Percentiles rank a stretch among this genome's conserved stretches.
Evolutionary conservation across 2,113 vertebrate genomes (phyloP).

Genomic region (Phylloscopus trochiloides): DNA sequence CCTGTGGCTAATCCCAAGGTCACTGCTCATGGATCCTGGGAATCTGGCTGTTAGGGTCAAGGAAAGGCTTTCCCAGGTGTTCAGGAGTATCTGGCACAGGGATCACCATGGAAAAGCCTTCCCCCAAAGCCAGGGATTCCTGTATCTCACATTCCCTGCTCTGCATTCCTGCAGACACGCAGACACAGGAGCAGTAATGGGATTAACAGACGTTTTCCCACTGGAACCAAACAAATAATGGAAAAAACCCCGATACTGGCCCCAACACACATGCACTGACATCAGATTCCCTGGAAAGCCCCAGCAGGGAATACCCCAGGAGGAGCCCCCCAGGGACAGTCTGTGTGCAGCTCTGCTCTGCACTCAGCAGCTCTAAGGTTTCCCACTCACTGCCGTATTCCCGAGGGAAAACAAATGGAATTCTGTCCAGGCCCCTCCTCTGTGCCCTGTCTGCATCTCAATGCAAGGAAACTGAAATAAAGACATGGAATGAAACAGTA

Average conservation of each 20-base stretch:
- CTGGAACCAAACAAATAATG: not conserved
- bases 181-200: not conserved
- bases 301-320: not conserved
- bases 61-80: not conserved
- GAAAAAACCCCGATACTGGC: accelerated
- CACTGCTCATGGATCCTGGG: not conserved
- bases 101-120: accelerated
- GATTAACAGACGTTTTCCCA: not conserved
- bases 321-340: not conserved
- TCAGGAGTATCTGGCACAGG: not conserved
- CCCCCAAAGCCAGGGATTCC: not conserved
- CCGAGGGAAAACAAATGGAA: not conserved
- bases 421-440: not conserved
- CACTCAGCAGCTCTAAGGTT: not conserved
- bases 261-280: accelerated
- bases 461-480: not conserved
- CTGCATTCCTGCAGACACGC: not conserved
- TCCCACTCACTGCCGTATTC: not conserved
- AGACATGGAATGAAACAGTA: not conserved
- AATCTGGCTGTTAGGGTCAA: not conserved
- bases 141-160: not conserved
- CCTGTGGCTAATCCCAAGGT: accelerated
- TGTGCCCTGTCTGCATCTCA: not conserved
- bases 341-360: not conserved
- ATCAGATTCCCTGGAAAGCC: not conserved